Percentiles rank a stretch among this genome's conserved stretches.
Conservation (phyloP, 2,888 invertebrate genomes). For the Mongoloraphidia duomilia region DNA sequence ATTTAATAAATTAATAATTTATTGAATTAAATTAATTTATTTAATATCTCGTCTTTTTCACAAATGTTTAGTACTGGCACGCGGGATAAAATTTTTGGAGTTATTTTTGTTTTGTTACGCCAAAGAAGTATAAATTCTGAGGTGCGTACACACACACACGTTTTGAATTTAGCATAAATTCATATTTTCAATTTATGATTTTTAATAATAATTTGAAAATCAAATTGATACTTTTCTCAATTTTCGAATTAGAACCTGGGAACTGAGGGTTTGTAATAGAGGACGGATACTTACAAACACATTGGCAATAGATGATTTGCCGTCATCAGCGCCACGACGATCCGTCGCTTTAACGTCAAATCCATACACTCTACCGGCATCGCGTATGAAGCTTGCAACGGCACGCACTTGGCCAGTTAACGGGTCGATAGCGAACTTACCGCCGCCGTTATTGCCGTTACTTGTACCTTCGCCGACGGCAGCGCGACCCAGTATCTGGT, state of each 20-base stretch:
- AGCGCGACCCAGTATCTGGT: conserved; percentile 48
- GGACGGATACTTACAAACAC: conserved; percentile 53
- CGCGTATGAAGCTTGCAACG: conserved; percentile 49
- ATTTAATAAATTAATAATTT: too few relatives aligned
- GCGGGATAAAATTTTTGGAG: too few relatives aligned
- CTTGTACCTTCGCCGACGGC: neutral
- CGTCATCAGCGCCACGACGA: conserved; percentile 63
- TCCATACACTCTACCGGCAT: conserved; percentile 64
- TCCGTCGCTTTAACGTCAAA: conserved; percentile 84
- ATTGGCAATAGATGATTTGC: conserved; percentile 69
- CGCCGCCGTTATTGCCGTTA: conserved; percentile 11
- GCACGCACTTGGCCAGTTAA: conserved; percentile 61
- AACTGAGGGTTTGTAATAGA: neutral
- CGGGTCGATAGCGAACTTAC: conserved; percentile 64
- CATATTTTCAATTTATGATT: neutral
- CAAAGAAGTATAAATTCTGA: too few relatives aligned
- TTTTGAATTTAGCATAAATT: too few relatives aligned
- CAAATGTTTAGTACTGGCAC: too few relatives aligned
- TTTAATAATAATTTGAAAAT: too few relatives aligned
- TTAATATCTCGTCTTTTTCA: too few relatives aligned
- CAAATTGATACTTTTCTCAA: too few relatives aligned
- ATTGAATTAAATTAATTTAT: too few relatives aligned
- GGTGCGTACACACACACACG: too few relatives aligned
- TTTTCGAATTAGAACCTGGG: too few relatives aligned
- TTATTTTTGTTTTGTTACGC: too few relatives aligned